Conservation (phyloP, 1,140 invertebrate species). For the Drosophila takahashii region DNA sequence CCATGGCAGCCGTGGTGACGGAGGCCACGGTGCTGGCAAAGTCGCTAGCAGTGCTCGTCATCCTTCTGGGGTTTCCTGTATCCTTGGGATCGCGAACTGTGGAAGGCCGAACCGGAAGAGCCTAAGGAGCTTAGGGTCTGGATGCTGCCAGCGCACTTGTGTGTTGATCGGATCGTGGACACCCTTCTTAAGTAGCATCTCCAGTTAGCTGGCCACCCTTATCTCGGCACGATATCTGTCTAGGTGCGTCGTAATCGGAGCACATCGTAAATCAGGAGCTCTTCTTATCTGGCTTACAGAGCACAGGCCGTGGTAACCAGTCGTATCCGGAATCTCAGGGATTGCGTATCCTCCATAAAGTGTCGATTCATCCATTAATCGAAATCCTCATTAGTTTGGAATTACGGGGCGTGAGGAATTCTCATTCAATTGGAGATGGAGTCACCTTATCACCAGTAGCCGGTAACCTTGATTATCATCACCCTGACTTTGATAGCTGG, state of each 20-base stretch:
- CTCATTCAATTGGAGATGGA: background rate
- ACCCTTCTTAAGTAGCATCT: constrained; percentile 29
- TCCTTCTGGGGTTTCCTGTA: background rate
- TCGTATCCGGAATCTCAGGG: constrained; percentile 1
- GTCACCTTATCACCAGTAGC: background rate
- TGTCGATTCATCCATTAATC: background rate
- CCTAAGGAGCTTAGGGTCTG: constrained; percentile 9
- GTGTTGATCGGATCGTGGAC: constrained; percentile 9
- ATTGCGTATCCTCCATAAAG: background rate
- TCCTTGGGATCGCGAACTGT: background rate
- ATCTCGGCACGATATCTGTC: constrained; percentile 45
- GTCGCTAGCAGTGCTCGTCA: constrained; percentile 25
- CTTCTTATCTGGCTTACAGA: constrained; percentile 26
- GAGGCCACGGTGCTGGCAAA: constrained; percentile 37
- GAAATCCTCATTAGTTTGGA: background rate
- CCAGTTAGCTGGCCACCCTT: constrained; percentile 14
- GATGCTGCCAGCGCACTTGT: constrained; percentile 48
- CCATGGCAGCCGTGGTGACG: constrained; percentile 4
- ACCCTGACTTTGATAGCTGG: constrained; percentile 7
- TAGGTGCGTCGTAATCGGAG: constrained; percentile 40
- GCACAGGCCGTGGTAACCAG: constrained; percentile 5
- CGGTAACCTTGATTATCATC: background rate
- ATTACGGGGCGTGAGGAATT: background rate
- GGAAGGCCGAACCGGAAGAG: background rate
- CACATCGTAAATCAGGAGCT: constrained; percentile 42